Percentiles rank a stretch among this genome's conserved stretches.
These are phyloP conservation scores for Peromyscus maniculatus DNA, from an alignment of 2,113 vertebrate genomes.

Conservation along the genomic window DNA sequence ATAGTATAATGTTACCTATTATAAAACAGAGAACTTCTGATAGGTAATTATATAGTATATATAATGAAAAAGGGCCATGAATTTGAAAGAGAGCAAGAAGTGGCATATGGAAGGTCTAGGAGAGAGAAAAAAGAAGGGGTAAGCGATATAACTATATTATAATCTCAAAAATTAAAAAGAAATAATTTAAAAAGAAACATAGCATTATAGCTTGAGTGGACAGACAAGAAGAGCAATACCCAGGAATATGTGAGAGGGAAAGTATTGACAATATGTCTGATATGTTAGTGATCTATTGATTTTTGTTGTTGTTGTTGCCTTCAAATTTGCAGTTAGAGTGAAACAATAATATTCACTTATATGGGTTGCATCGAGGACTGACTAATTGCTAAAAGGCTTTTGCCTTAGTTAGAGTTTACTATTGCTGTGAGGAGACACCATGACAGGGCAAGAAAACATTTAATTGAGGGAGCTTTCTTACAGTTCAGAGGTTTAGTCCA, in stretches of 20 bases:
- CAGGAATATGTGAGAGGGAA: conserved; percentile 31
- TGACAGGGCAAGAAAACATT: too few species aligned
- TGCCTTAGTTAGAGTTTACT: too few species aligned
- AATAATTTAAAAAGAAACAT: conserved; percentile 20
- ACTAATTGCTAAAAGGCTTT: conserved; percentile 66
- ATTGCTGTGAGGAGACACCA: too few species aligned
- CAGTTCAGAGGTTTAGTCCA: too few species aligned
- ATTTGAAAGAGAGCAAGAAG: neutral
- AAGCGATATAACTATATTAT: neutral
- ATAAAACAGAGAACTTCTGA: neutral
- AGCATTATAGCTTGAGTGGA: conserved; percentile 31
- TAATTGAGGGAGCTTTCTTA: too few species aligned
- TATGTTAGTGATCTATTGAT: conserved; percentile 48
- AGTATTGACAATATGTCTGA: conserved; percentile 41
- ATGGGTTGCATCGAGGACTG: conserved; percentile 55
- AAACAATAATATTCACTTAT: conserved; percentile 64
- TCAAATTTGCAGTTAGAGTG: conserved; percentile 51
- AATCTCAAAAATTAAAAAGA: neutral
- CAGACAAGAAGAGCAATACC: neutral
- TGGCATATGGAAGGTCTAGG: neutral
- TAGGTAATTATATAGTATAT: neutral
- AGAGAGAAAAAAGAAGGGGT: neutral
- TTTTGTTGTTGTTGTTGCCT: conserved; percentile 63
- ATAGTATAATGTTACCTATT: conserved; percentile 42
- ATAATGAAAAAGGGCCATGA: neutral